These are phyloP conservation scores for Amblyteles armatorius DNA, from an alignment of 2,888 invertebrate species.

Conservation along the genomic window DNA sequence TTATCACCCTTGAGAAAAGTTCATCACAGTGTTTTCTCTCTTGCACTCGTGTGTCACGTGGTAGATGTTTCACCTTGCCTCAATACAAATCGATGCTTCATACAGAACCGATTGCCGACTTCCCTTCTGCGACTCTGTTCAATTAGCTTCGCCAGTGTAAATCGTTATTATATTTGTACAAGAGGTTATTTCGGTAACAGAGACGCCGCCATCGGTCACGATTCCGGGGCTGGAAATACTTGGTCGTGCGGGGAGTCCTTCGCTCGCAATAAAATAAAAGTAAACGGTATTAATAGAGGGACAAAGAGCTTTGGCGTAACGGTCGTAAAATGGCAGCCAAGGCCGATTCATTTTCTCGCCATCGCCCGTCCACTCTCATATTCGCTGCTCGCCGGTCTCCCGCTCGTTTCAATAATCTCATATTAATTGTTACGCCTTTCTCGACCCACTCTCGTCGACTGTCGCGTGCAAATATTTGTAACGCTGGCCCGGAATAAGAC, in stretches of 20 bases:
- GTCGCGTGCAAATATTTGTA: slow-evolving; percentile 64
- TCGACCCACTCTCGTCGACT: slow-evolving; percentile 54
- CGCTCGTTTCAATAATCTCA: slow-evolving; percentile 63
- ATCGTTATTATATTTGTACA: slow-evolving; percentile 8
- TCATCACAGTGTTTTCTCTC: too few relatives aligned
- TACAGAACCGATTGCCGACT: neutral
- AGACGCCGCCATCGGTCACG: slow-evolving; percentile 1
- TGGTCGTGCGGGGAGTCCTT: slow-evolving; percentile 64
- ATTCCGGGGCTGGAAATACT: neutral
- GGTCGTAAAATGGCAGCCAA: neutral
- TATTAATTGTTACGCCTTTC: slow-evolving; percentile 64
- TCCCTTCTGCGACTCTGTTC: slow-evolving; percentile 9
- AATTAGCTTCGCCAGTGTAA: slow-evolving; percentile 1
- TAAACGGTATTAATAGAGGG: slow-evolving; percentile 73
- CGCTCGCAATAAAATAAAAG: slow-evolving; percentile 73
- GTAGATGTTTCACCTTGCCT: too few relatives aligned
- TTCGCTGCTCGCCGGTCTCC: neutral
- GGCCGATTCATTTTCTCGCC: neutral
- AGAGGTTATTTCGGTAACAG: neutral
- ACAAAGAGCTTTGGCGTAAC: slow-evolving; percentile 15
- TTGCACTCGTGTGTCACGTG: too few relatives aligned
- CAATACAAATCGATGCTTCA: neutral
- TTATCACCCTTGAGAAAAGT: too few relatives aligned
- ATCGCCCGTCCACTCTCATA: neutral
- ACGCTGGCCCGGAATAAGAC: slow-evolving; percentile 22